Base-by-base conservation (phyloP, 2,888 invertebrate species). In the Rhimphoctona megacephalus region DNA sequence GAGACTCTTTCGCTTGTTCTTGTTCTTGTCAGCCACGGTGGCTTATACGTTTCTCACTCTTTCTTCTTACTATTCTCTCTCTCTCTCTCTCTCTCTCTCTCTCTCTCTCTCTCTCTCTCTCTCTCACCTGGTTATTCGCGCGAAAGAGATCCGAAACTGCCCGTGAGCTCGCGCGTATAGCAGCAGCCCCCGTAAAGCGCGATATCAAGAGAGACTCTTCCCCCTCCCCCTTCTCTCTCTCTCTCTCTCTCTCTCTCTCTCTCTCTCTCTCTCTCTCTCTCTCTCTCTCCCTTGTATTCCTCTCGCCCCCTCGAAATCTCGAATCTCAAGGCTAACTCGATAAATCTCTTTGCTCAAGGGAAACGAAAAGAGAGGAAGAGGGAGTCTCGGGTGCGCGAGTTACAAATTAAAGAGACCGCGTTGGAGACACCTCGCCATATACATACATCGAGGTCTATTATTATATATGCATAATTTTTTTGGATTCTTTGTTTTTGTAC, bases 351-450 rank as follows among this genome's bases (percentile, higher is more conserved):
- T 77, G 70, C 70, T 74, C 33, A 69, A 70, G 79, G 79, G 79
- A 85, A 85, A 84, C 85, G 66, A 76, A 83, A 85, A 81, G 85
- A 80, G 81, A 86, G 81, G 69, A 79, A 74, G 84, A 52, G 83
- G 77, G 82, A 85, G 72, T 70, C 82, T 74, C 82, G 84, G 85
- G 84, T 85, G 87, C 85, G 84, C 87, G 82, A 82, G 87, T 87
- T 87, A 87, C 87, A 87, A 87, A 87, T 87, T 87, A 87, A 87
- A 87, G 87, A 87, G 87, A 82, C 84, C 87, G 87, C 83, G 79
- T 19, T 25, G 64, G 64, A 82, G 87, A 87, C 85, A 87, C 76
- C 85, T 82, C 81, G n/a, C 61, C 46, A 54, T 52, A 61, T 61
- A 70, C 61, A 70, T 70, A 74, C 77, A 70, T n/a, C 43, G 49